These are phyloP conservation scores for Trilocha varians DNA, from an alignment of 2,888 invertebrate species.

Conservation along the genomic window DNA sequence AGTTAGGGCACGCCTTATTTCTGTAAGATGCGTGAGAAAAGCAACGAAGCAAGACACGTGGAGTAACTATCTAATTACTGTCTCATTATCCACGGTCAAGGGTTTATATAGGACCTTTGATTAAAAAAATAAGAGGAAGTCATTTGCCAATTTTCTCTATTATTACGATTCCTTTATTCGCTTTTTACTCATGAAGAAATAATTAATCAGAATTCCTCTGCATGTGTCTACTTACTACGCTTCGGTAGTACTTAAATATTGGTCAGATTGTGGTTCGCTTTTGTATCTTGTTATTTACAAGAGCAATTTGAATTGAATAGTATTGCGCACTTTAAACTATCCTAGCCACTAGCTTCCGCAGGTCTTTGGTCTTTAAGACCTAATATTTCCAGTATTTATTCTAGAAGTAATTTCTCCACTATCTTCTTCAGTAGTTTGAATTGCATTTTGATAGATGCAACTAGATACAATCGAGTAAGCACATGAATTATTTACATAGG, in stretches of 20 bases:
- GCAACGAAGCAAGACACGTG: constrained; percentile 40
- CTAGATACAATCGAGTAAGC: constrained; percentile 3
- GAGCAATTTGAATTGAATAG: no score
- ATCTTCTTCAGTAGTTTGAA: background rate
- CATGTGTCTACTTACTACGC: no score
- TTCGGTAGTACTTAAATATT: no score
- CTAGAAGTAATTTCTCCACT: background rate
- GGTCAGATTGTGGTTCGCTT: no score
- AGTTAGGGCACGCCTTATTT: constrained; percentile 24
- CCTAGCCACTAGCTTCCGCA: no score
- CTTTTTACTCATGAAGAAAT: no score
- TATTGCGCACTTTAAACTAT: no score
- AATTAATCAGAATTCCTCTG: no score
- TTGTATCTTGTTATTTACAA: no score
- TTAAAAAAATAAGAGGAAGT: background rate
- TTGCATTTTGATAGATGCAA: constrained; percentile 1
- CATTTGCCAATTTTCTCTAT: background rate
- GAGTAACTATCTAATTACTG: constrained; percentile 55
- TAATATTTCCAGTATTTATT: no score
- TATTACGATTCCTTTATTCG: no score
- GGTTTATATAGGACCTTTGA: constrained; percentile 24
- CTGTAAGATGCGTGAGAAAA: constrained; percentile 40
- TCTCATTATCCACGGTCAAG: constrained; percentile 40
- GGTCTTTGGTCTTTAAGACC: no score
- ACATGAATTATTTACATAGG: constrained; percentile 1